phyloP scores from a whole-genome alignment of 1,140 invertebrate species.

The Drosophila suzukii region DNA sequence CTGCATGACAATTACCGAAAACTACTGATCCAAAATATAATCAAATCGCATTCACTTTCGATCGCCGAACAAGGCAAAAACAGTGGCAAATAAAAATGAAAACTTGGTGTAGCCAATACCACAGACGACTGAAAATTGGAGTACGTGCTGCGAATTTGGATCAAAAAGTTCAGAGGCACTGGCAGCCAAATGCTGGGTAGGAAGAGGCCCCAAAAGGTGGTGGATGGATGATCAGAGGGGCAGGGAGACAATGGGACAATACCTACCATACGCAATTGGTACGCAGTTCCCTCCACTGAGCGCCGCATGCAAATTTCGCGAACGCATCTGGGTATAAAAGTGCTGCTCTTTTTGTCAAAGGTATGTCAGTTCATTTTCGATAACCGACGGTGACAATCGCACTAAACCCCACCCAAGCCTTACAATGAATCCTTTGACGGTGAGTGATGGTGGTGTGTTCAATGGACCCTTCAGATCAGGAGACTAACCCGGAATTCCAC shows the following conservation, averaged over 20 bases:
- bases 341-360: constrained; percentile 61
- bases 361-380: constrained; percentile 84
- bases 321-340: constrained; percentile 78
- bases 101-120: constrained; percentile 33
- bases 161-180: constrained; percentile 45
- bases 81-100: constrained; percentile 51
- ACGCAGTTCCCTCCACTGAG: constrained; percentile 43
- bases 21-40: constrained; percentile 24
- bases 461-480: neutral
- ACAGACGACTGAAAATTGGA: constrained; percentile 54
- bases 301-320: constrained; percentile 70
- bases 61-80: constrained; percentile 43
- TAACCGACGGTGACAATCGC: constrained; percentile 82
- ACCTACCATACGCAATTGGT: constrained; percentile 40
- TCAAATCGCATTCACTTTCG: constrained; percentile 73
- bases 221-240: neutral
- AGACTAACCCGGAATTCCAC: neutral
- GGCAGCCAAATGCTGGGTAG: constrained; percentile 20
- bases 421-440: constrained; percentile 84
- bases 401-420: constrained; percentile 62
- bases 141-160: constrained; percentile 73
- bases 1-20: constrained; percentile 68
- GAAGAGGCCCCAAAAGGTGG: constrained; percentile 16
- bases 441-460: constrained; percentile 52
- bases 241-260: constrained; percentile 15